Evolutionary conservation across 2,888 invertebrate species (phyloP).

Genomic region (Ephialtes manifestator): DNA sequence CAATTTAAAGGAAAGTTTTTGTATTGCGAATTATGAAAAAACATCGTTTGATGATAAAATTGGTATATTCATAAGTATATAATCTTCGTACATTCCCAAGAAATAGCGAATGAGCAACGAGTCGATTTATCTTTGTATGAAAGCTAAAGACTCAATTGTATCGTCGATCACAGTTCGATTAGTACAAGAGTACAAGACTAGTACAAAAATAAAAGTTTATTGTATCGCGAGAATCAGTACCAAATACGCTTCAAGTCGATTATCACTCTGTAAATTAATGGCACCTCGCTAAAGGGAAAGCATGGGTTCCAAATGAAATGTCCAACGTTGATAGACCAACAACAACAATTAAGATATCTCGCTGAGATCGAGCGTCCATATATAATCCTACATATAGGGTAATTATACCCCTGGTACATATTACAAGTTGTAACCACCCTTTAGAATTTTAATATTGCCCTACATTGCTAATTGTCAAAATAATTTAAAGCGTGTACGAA

Average conservation of each 20-base stretch:
- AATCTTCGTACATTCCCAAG: constrained; percentile 52
- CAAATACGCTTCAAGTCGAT: constrained; percentile 25
- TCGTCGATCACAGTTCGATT: constrained; percentile 62
- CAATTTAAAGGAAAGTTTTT: not conserved
- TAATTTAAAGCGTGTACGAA: too few species aligned
- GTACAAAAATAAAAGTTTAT: constrained; percentile 68
- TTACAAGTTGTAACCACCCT: too few species aligned
- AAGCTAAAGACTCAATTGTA: constrained; percentile 44
- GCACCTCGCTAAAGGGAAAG: constrained; percentile 55
- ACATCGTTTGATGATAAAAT: constrained; percentile 22
- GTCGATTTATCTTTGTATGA: constrained; percentile 34
- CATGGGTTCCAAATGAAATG: constrained; percentile 18
- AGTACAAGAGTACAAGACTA: constrained; percentile 70
- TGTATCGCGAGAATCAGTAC: constrained; percentile 35
- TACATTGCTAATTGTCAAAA: too few species aligned
- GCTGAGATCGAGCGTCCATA: constrained; percentile 45
- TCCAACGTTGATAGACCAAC: constrained; percentile 23
- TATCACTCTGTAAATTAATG: constrained; percentile 64
- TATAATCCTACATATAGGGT: not conserved
- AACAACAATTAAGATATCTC: constrained; percentile 35
- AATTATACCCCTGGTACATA: too few species aligned
- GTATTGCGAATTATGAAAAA: constrained; percentile 11
- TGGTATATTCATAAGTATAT: constrained; percentile 44
- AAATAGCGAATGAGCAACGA: constrained; percentile 55
- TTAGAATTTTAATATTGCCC: too few species aligned